phyloP scores from a whole-genome alignment of 2,888 invertebrate genomes.

The Pollenia amentaria region DNA sequence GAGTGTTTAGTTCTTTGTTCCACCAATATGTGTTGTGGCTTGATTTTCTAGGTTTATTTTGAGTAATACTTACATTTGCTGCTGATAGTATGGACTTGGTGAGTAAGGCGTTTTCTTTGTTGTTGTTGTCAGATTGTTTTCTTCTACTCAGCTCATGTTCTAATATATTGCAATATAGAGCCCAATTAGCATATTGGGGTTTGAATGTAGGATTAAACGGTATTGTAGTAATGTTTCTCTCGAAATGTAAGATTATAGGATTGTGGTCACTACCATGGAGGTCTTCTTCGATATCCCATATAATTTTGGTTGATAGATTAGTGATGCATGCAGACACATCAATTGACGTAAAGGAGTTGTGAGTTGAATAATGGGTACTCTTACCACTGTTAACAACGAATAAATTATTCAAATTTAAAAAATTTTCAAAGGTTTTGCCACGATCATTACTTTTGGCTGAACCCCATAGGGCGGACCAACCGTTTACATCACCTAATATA shows the following conservation, averaged over 20 bases:
- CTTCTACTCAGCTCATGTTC: neutral
- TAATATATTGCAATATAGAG: neutral
- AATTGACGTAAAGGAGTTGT: constrained; percentile 12
- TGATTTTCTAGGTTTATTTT: constrained; percentile 11
- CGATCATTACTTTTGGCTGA: neutral
- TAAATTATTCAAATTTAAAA: neutral
- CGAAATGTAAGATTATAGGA: constrained; percentile 12
- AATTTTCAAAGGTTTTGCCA: neutral
- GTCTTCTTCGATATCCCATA: constrained; percentile 15
- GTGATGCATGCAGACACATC: constrained; percentile 6
- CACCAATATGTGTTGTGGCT: constrained; percentile 40
- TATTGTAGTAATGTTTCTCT: neutral
- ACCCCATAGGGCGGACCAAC: constrained; percentile 16
- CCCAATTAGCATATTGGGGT: constrained; percentile 26
- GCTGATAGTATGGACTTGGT: constrained; percentile 25
- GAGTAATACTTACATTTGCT: constrained; percentile 30
- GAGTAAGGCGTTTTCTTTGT: constrained; percentile 16
- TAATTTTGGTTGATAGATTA: constrained; percentile 2
- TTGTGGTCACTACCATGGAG: constrained; percentile 27
- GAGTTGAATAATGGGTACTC: constrained; percentile 29
- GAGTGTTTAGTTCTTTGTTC: constrained; percentile 36
- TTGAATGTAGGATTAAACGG: constrained; percentile 25
- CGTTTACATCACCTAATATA: neutral
- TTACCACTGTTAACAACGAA: constrained; percentile 6
- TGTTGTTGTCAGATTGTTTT: neutral